Base-by-base conservation (phyloP, 2,888 invertebrate genomes). In the Anaspis maculata region DNA sequence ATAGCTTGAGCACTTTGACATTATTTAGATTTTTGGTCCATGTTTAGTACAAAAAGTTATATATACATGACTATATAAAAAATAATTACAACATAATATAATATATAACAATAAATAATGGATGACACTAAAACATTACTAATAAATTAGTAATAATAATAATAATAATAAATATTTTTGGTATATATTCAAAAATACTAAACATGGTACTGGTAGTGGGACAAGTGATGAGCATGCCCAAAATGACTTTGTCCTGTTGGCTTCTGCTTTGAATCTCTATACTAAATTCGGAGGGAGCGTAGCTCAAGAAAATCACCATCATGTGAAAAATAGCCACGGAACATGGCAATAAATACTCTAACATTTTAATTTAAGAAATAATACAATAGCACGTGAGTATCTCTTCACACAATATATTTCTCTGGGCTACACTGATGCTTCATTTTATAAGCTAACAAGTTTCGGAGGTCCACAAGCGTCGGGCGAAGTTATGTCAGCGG, bases 401-500 rank as follows among this genome's bases (percentile, higher is more conserved):
- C 27, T 19, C 23, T 32, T 28, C 37, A 37, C 32, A 37, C 25
- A 27, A 27, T 3, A 15, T 15, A 31, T 13, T 16, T 36, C n/a
- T n/a, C n/a, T 25, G 25, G 21, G 29, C 37, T 32, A 37, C 31
- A 31, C 10, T 13, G 19, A 19, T 9, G 19, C 10, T 16, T 28
- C 13, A 12, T 21, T 43, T 83, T 83, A 87, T 74, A 88, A 85
- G 57, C 86, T 84, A 65, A 88, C 86, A 58, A 89, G 74, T 64
- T 83, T 86, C 14, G 79, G 77, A 30, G 80, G 76, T 59, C 72
- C 73, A 61, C 79, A 80, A 32, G 77, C 74, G 55, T 84, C 84
- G 22, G 87, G 85, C 37, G 85, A 82, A 46, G 76, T 74, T 49
- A 79, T 70, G 30, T 70, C 70, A 23, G 53, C 51, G 39, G 48